Conservation (phyloP, 2,113 vertebrate species). For the Rostratula benghalensis region DNA sequence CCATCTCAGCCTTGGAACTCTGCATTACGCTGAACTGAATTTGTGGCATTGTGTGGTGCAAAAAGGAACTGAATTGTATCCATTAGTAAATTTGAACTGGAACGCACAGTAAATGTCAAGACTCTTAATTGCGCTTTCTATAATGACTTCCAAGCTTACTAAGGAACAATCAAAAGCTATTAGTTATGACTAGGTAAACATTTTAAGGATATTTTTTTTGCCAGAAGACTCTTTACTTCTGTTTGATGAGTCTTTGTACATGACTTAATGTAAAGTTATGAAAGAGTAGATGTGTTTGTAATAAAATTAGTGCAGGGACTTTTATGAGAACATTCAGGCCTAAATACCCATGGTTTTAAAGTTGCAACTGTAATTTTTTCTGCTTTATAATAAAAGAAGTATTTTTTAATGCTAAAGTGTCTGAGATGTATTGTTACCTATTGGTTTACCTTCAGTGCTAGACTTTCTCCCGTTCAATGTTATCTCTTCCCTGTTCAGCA, state of each 20-base stretch:
- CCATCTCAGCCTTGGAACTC: slow-evolving; percentile 70
- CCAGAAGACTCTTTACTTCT: slow-evolving; percentile 69
- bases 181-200: slow-evolving; percentile 79
- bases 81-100: slow-evolving; percentile 78
- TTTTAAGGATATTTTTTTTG: slow-evolving; percentile 67
- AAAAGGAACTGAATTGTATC: slow-evolving; percentile 66
- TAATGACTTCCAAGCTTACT: slow-evolving; percentile 75
- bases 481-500: neutral
- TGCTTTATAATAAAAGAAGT: neutral
- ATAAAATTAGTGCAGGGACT: slow-evolving; percentile 28
- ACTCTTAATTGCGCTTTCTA: slow-evolving; percentile 75
- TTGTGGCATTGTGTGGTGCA: slow-evolving; percentile 64
- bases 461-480: neutral
- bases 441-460: neutral
- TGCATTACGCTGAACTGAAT: slow-evolving; percentile 68
- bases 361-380: neutral
- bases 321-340: neutral
- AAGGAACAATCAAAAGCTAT: slow-evolving; percentile 79
- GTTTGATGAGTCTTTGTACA: slow-evolving; percentile 66
- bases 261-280: slow-evolving; percentile 69
- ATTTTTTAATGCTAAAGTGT: neutral
- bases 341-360: neutral
- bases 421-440: neutral
- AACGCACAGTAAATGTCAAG: slow-evolving; percentile 79
- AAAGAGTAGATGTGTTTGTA: slow-evolving; percentile 65